phyloP scores from a whole-genome alignment of 2,888 invertebrate genomes.

The Dendrolimus pini region DNA sequence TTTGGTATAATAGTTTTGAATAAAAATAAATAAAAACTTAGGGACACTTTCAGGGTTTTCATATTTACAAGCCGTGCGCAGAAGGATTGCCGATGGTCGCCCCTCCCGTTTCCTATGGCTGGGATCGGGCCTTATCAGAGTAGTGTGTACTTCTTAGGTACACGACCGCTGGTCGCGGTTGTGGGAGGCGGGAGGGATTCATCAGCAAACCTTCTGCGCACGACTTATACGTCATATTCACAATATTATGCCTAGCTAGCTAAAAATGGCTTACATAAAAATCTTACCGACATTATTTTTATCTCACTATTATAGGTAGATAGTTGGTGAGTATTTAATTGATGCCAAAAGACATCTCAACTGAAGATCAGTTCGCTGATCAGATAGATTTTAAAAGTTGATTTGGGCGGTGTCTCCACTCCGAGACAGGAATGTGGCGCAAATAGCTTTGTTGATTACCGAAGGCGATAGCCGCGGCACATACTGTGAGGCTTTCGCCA shows the following conservation, averaged over 20 bases:
- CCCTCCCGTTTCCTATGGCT: no score
- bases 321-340: not conserved
- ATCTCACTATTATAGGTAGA: not conserved
- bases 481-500: constrained; percentile 40
- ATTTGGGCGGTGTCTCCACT: constrained; percentile 26
- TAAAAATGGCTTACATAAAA: not conserved
- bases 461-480: constrained; percentile 44
- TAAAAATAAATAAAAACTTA: not conserved
- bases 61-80: no score
- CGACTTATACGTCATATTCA: not conserved
- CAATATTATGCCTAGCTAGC: not conserved
- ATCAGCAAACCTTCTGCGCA: not conserved
- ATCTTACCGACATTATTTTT: not conserved
- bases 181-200: not conserved
- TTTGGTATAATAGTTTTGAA: not conserved
- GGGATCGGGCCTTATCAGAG: no score
- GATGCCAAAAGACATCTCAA: not conserved
- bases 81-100: no score
- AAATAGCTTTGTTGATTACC: constrained; percentile 23
- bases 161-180: no score
- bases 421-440: constrained; percentile 48
- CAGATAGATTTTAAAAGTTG: constrained; percentile 27
- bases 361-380: no score
- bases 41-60: not conserved
- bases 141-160: no score